Evolutionary conservation across 2,113 vertebrate species (phyloP).

Genomic region (Xiphorhynchus elegans): DNA sequence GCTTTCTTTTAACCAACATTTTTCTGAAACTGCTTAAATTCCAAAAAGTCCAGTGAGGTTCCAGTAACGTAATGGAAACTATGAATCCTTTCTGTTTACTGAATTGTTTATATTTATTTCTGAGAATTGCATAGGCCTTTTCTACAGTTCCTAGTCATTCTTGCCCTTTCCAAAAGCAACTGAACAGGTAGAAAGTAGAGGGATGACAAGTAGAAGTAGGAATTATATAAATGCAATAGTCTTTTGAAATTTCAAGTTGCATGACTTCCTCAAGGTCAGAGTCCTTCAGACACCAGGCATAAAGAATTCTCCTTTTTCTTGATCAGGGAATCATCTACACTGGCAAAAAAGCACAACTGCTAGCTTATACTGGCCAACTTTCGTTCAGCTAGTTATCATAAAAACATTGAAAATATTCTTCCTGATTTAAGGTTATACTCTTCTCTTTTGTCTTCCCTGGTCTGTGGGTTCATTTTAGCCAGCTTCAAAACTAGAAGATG

Average conservation of each 20-base stretch:
- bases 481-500: background rate
- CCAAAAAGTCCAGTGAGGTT: background rate
- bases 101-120: background rate
- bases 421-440: background rate
- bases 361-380: background rate
- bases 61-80: background rate
- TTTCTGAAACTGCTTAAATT: background rate
- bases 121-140: background rate
- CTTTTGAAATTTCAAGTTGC: background rate
- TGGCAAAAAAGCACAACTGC: background rate
- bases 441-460: fast-evolving
- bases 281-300: background rate
- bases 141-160: background rate
- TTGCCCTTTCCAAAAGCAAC: background rate
- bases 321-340: background rate
- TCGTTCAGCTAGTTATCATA: background rate
- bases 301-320: background rate
- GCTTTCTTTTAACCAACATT: background rate
- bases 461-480: background rate
- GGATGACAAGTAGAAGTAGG: background rate
- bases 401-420: background rate
- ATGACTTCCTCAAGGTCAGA: background rate
- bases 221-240: background rate
- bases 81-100: background rate
- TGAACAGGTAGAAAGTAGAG: background rate